These are phyloP conservation scores for Lucilia cuprina DNA, from an alignment of 1,140 invertebrate genomes.

Conservation along the genomic window DNA sequence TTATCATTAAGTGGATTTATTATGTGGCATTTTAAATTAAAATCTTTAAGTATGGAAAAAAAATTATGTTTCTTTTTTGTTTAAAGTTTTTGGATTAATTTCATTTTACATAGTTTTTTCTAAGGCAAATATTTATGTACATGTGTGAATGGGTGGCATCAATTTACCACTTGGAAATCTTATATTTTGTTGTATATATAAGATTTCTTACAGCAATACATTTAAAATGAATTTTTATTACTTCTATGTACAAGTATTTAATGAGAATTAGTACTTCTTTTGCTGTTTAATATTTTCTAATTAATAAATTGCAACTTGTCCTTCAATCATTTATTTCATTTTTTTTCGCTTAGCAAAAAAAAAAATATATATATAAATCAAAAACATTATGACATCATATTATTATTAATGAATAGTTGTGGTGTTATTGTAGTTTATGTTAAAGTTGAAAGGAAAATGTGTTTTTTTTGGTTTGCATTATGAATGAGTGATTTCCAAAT, in stretches of 20 bases:
- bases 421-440: neutral
- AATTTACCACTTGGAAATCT: too few relatives aligned
- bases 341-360: neutral
- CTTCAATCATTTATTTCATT: neutral
- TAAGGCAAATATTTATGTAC: too few relatives aligned
- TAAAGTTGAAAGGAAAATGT: neutral
- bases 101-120: too few relatives aligned
- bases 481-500: neutral
- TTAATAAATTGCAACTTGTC: neutral
- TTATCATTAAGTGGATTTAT: neutral
- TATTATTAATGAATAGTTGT: neutral
- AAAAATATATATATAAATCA: too few relatives aligned
- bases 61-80: too few relatives aligned
- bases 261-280: too few relatives aligned
- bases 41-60: neutral
- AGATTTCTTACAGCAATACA: neutral
- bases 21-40: neutral
- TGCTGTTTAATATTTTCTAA: neutral
- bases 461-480: too few relatives aligned
- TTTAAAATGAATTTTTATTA: neutral
- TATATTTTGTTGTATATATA: too few relatives aligned
- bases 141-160: too few relatives aligned
- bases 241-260: too few relatives aligned
- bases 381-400: neutral
- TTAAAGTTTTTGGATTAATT: too few relatives aligned